Base-by-base conservation (phyloP, 2,888 invertebrate genomes). In the Bugula neritina region DNA sequence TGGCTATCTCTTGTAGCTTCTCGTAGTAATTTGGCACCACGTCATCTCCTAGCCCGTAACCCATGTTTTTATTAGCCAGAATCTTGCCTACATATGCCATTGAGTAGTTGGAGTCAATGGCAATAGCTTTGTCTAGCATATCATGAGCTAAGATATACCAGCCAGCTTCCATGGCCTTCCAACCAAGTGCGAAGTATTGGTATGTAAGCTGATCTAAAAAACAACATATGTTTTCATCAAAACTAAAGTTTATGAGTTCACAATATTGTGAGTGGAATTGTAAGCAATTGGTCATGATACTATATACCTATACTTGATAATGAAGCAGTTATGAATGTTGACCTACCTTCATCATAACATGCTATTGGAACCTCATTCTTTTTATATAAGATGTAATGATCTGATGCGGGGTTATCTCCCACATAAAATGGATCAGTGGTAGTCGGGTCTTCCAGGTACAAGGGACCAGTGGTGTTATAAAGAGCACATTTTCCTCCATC, bases 141-240 rank as follows among this genome's bases (percentile, higher is more conserved):
- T 27, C 21, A 13, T 63, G 29, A 63, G 63, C 63, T 63, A 63
- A 27, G 5, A 27, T 63, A 27, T 63, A 63, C 63, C 63, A 63
- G 10, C 63, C 63, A 63, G 63, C 27, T 63, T 63, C 63, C 63
- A 63, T 63, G 10, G 63, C 63, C n/a, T 63, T 63, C 63, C 63
- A 63, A 2, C 63, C 63, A 13, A 63, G 31, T 31, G 63, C 63
- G n/a, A 63, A 31, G 27, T 25, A 63, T 10, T 21, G 5, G n/a
- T 63, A 31, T 13, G 63, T 27, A 34, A 13, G 27, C 27, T 63
- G 31, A 63, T 31, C 63, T 43, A 43, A 43, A 43, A 43, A 43
- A n/a, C n/a, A n/a, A n/a, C n/a, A n/a, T n/a, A n/a, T n/a, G n/a
- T n/a, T n/a, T n/a, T n/a, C n/a, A n/a, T n/a, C n/a, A n/a, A n/a